These are phyloP conservation scores for Leptopilina boulardi DNA, from an alignment of 1,140 invertebrate genomes.

Conservation along the genomic window DNA sequence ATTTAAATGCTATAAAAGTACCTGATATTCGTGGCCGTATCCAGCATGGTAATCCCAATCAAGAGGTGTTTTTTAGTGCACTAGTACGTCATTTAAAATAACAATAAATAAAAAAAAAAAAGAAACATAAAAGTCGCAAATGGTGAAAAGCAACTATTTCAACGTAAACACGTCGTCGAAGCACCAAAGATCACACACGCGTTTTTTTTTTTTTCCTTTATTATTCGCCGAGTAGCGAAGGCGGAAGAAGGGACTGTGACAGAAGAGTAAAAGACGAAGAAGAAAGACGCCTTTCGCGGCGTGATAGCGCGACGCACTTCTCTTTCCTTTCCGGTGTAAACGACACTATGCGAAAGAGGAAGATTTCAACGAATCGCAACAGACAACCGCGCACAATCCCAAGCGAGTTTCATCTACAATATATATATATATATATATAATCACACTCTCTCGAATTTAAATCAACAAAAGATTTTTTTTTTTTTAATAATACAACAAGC, in stretches of 20 bases:
- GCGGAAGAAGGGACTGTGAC: conserved; percentile 14
- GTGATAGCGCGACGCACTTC: conserved; percentile 46
- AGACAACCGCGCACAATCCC: conserved; percentile 25
- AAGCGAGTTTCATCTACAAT: conserved; percentile 19
- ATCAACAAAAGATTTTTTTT: too few relatives aligned
- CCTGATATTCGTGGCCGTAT: conserved; percentile 66
- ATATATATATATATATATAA: too few relatives aligned
- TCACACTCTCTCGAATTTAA: background rate
- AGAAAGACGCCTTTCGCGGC: conserved; percentile 45
- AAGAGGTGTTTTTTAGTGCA: conserved; percentile 11
- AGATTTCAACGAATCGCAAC: conserved; percentile 8
- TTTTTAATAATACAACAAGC: too few relatives aligned
- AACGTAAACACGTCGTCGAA: conserved; percentile 25
- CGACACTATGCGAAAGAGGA: conserved; percentile 34
- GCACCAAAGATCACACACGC: conserved; percentile 18
- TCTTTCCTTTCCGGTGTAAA: conserved; percentile 25
- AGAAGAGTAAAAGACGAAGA: conserved; percentile 29
- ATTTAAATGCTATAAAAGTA: conserved; percentile 43
- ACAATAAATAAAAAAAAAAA: too few relatives aligned
- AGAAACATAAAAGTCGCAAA: background rate
- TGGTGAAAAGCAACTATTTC: background rate
- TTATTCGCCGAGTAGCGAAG: background rate
- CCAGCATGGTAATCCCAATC: conserved; percentile 67
- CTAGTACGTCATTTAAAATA: conserved; percentile 24
- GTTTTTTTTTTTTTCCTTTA: background rate